A percentile compares a stretch with the other conserved stretches of the same genome.
These are phyloP conservation scores for Pelosia muscerda DNA, from an alignment of 2,888 invertebrate genomes.

Conservation along the genomic window DNA sequence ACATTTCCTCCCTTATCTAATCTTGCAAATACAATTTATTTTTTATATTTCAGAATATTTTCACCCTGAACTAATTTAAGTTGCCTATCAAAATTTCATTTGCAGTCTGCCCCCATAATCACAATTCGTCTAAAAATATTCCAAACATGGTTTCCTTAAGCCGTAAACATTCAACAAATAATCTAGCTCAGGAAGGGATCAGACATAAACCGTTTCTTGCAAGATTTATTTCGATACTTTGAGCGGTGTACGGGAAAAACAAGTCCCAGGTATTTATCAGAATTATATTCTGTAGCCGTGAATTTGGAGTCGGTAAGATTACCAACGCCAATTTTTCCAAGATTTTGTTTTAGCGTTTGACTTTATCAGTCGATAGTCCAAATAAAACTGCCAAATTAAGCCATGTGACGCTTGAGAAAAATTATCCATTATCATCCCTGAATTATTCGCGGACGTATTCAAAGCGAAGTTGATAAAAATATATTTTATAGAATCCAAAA, in stretches of 20 bases:
- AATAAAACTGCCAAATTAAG: not conserved
- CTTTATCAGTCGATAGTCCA: not conserved
- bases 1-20: not conserved
- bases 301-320: not conserved
- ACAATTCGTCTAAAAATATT: conserved; percentile 46
- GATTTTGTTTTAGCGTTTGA: too few relatives aligned
- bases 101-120: conserved; percentile 34
- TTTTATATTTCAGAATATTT: conserved; percentile 3
- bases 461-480: too few relatives aligned
- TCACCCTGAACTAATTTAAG: conserved; percentile 14
- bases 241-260: not conserved
- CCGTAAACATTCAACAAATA: conserved; percentile 45
- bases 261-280: too few relatives aligned
- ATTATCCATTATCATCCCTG: too few relatives aligned
- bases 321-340: not conserved
- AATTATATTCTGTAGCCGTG: not conserved
- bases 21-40: not conserved
- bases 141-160: conserved; percentile 46
- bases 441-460: too few relatives aligned
- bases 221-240: not conserved
- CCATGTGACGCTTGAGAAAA: too few relatives aligned
- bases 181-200: conserved; percentile 22
- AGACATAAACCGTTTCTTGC: conserved; percentile 9
- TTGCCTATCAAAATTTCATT: conserved; percentile 33
- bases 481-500: too few relatives aligned